Evolutionary conservation across 2,888 invertebrate species (phyloP), one percentile per base, ranked within the genome.

Genomic region (Rhagophthalmus giganteus): DNA sequence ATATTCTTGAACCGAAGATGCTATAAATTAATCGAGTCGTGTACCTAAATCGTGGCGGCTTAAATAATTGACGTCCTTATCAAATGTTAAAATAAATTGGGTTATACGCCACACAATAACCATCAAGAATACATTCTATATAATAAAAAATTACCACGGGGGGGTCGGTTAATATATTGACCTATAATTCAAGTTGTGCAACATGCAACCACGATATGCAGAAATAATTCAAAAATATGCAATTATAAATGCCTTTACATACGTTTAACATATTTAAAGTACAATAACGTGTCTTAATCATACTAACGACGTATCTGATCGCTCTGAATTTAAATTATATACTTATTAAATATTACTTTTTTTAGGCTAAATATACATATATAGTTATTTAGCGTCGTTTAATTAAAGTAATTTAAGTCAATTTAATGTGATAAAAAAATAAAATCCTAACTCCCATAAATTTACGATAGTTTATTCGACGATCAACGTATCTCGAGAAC

Each of bases 121-220:
- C 20, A 20, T 20, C 20, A 20, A 20, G n/a, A 20, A 20, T 20
- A 20, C 7, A 20, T 20, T 20, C 7, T 7, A 20, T n/a, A n/a
- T 20, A 20, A 7, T 7, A 20, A 20, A 20, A 7, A 20, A 20
- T 20, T 20, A 7, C 20, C 3, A 5, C 20, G 40, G 47, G n/a
- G n/a, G n/a, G n/a, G 39, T 48, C 47, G 33, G 16, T 39, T 38
- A 33, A 40, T 39, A 48, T 40, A 48, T 48, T 39, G 39, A 48
- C 33, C 47, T 34, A 39, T 48, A 48, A 48, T 25, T 48, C 40
- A 48, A 12, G 34, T 33, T 40, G 33, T 39, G 32, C 31, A 41
- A 41, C 51, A 31, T 44, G 51, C 44, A 45, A 32, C 33, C 51
- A 51, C 51, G 51, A 45, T 44, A 51, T 46, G 46, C 46, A 51